Evolutionary conservation across 2,113 vertebrate species (phyloP), one percentile per base, ranked within the genome.

Genomic region (Heterotilapia buettikoferi): DNA sequence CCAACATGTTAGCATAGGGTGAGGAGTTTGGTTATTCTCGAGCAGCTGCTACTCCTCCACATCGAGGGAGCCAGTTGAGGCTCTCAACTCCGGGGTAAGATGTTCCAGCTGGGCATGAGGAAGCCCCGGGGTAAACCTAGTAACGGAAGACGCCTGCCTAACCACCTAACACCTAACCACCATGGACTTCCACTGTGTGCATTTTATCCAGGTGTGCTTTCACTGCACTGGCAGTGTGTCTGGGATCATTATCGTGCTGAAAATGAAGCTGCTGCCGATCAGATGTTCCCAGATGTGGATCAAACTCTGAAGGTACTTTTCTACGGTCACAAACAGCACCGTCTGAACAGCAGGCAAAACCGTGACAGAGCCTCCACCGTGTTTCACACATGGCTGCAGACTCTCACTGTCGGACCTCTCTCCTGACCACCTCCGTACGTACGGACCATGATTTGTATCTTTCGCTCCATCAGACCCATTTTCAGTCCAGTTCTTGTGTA

Each of bases 41-140:
- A 57, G 54, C 21, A 57, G 12, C 54, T 57, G 54, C 21, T 57
- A 8, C 21, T 57, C 21, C 54, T 26, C 54, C 21, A 57, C 21
- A 57, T 26, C 2, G 24, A 57, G 24, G 54, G 54, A 57, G 54
- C 54, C 54, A 57, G 54, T 5, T 26, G 24, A 57, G 54, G 54
- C 54, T 57, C 21, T 57, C 12, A 0, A 0, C 6, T 57, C 54
- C 2, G 2, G 8, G 36, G 21, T 57, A 5, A 57, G 54, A 12
- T 0, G 12, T 14, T 2, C 54, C 54, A 57, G 54, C 54, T 57
- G 54, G 54, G 54, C 21, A 26, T 2, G 21, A 57, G 21, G 54
- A 57, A 7, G 54, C 54, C 54, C 54, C 12, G 7, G 21, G 12
- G 54, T 57, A 7, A 57, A 8, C 54, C 54, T 21, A 57, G 54